A percentile compares a stretch with the other conserved stretches of the same genome.
phyloP scores from a whole-genome alignment of 1,140 invertebrate genomes.

The Uloborus diversus region DNA sequence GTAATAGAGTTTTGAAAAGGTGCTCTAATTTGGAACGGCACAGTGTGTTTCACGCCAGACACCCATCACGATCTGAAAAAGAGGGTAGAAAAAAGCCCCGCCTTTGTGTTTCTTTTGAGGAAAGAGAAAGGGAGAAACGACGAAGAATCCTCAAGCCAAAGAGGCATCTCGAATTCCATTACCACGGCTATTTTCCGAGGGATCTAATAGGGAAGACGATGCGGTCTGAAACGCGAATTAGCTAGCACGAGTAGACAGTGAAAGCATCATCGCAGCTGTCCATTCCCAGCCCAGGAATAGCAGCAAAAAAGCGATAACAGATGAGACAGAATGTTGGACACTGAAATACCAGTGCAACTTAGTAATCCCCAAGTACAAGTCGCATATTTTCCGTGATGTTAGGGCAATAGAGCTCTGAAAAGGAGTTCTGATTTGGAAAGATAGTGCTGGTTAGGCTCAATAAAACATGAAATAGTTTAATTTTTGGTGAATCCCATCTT shows the following conservation, averaged over 20 bases:
- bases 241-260: slow-evolving; percentile 36
- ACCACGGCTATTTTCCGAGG: slow-evolving; percentile 37
- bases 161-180: slow-evolving; percentile 50
- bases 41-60: slow-evolving; percentile 39
- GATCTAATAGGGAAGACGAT: slow-evolving; percentile 34
- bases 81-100: slow-evolving; percentile 25
- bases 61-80: slow-evolving; percentile 19
- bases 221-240: slow-evolving; percentile 38
- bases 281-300: slow-evolving; percentile 42
- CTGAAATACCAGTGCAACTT: too few species aligned
- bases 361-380: too few species aligned
- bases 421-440: too few species aligned
- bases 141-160: slow-evolving; percentile 35
- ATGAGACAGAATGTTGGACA: too few species aligned
- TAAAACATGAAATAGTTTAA: too few species aligned
- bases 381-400: too few species aligned
- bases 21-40: slow-evolving; percentile 38
- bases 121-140: slow-evolving; percentile 13
- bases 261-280: slow-evolving; percentile 17
- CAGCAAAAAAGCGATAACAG: slow-evolving; percentile 13
- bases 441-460: too few species aligned
- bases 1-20: slow-evolving; percentile 15
- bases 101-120: background rate
- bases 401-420: too few species aligned
- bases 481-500: too few species aligned